These are phyloP conservation scores for Chaetodon trifasciatus DNA, from an alignment of 2,797 vertebrate genomes.

Conservation along the genomic window DNA sequence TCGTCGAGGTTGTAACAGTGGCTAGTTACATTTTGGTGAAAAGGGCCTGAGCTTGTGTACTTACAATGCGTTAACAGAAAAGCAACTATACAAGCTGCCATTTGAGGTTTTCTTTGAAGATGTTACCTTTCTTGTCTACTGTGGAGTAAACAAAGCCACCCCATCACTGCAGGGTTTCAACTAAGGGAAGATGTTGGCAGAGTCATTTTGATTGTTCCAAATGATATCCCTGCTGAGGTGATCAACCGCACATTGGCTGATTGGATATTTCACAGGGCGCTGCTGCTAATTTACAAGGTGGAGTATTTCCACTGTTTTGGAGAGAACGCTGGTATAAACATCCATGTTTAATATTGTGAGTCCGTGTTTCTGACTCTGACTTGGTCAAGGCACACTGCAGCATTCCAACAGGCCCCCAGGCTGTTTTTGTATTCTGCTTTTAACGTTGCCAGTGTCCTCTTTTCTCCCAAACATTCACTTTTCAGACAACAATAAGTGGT, in stretches of 20 bases:
- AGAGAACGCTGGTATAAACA: slow-evolving; percentile 46
- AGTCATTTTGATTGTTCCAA: slow-evolving; percentile 67
- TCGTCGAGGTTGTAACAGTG: slow-evolving; percentile 7
- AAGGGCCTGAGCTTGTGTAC: slow-evolving; percentile 4
- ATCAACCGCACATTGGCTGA: slow-evolving; percentile 69
- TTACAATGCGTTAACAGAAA: slow-evolving; percentile 17
- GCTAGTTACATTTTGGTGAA: neutral
- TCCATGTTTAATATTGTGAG: slow-evolving; percentile 53
- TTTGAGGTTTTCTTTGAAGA: slow-evolving; percentile 38
- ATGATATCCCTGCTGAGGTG: slow-evolving; percentile 74
- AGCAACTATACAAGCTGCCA: slow-evolving; percentile 9
- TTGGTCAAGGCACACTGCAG: slow-evolving; percentile 43
- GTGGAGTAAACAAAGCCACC: slow-evolving; percentile 39
- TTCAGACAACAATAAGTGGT: slow-evolving; percentile 23
- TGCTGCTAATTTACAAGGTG: slow-evolving; percentile 72
- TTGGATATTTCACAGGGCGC: slow-evolving; percentile 73
- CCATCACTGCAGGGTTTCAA: slow-evolving; percentile 50
- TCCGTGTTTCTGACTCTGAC: slow-evolving; percentile 45
- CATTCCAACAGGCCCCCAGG: slow-evolving; percentile 39
- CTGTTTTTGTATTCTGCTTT: slow-evolving; percentile 51
- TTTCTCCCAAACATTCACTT: slow-evolving; percentile 40
- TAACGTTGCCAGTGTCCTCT: slow-evolving; percentile 27
- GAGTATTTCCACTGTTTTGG: slow-evolving; percentile 53
- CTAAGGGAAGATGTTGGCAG: slow-evolving; percentile 42
- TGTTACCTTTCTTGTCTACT: slow-evolving; percentile 29